Percentiles rank a stretch among this genome's conserved stretches.
Conservation (phyloP, 2,797 vertebrate species). For the Phylloscopus collybita region DNA sequence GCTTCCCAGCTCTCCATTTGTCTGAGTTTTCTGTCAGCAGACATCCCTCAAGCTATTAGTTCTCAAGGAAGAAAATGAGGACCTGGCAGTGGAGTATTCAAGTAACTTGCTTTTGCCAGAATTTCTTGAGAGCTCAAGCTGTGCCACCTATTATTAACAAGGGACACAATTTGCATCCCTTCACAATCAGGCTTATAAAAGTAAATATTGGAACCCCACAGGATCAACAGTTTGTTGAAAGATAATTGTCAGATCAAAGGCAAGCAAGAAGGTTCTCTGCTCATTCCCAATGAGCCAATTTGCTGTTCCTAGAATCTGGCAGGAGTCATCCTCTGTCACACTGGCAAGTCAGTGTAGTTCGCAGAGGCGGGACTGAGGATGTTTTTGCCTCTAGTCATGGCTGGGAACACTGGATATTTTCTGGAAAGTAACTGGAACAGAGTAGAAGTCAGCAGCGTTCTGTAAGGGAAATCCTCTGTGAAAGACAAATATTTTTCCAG, state of each 20-base stretch:
- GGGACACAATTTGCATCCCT: constrained; percentile 18
- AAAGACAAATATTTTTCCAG: constrained; percentile 22
- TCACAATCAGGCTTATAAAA: background rate
- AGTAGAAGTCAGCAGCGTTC: background rate
- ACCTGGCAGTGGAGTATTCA: background rate
- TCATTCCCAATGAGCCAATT: background rate
- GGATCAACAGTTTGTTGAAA: constrained; percentile 30
- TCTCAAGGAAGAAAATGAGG: background rate
- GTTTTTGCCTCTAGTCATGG: background rate
- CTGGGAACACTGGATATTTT: background rate
- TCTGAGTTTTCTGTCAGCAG: constrained; percentile 5
- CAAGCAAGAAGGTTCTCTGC: background rate
- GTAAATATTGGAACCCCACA: constrained; percentile 35
- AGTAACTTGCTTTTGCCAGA: constrained; percentile 31
- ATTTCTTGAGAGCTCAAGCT: constrained; percentile 13
- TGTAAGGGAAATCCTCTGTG: background rate
- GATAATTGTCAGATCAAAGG: background rate
- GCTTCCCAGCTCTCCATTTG: constrained; percentile 10
- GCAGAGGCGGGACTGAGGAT: background rate
- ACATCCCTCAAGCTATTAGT: background rate
- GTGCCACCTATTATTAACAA: constrained; percentile 30
- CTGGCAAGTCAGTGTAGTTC: background rate
- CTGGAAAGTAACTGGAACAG: background rate
- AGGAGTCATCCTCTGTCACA: background rate
- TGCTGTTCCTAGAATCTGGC: background rate